Base-by-base conservation (phyloP, 2,113 vertebrate species). In the Erythrocercus mccallii region DNA sequence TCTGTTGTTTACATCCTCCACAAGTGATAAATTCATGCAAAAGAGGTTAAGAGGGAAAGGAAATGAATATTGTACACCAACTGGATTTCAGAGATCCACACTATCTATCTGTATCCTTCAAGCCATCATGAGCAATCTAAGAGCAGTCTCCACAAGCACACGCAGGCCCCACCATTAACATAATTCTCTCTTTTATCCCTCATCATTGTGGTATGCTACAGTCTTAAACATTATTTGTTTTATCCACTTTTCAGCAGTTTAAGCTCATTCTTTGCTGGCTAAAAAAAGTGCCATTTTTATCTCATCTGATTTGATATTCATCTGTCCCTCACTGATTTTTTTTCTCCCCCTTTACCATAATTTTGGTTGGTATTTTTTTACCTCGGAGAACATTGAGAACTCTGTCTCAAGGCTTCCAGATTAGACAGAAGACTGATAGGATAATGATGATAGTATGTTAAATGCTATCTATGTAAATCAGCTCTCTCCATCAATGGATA, bases 381-480 rank as follows among this genome's bases (percentile, higher is more conserved):
- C 93, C 96, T 97, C 95, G 79, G 94, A 98, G 98, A 98, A 98
- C 97, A 97, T 91, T 97, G 97, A 98, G 96, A 88, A 97, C 93
- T 96, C 95, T 97, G 96, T 98, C 97, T 98, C 96, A 95, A 98
- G 96, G 91, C 98, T 97, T 97, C 92, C 90, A 96, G 64, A 81
- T 98, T 97, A 98, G 98, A 98, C 98, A 98, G 98, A 97, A 98
- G 98, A 98, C 98, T 98, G 98, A 98, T 98, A 98, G 97, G 98
- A 98, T 98, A 98, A 98, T 98, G 98, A 98, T 98, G 98, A 98
- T 98, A 98, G 98, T 94, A 97, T 98, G 97, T 98, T 98, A 98
- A 98, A 98, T 98, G 98, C 97, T 97, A 97, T 98, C 98, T 98
- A 98, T 98, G 98, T 98, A 98, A 98, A 98, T 98, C 97, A 98